phyloP scores from a whole-genome alignment of 1,140 invertebrate genomes.

The Philopotamus ludificatus region DNA sequence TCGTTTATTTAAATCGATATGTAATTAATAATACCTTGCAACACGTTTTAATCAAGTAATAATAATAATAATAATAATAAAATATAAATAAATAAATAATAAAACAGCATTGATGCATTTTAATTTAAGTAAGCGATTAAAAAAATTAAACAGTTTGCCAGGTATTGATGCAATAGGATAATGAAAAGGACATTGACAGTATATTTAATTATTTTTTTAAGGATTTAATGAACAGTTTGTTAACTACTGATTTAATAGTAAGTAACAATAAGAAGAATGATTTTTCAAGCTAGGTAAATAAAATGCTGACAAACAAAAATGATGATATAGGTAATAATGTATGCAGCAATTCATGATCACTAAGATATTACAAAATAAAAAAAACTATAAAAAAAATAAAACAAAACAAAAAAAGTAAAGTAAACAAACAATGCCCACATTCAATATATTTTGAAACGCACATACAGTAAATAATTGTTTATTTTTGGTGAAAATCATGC shows the following conservation, averaged over 20 bases:
- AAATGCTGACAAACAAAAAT: conserved; percentile 11
- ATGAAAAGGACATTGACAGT: background rate
- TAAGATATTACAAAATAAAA: conserved; percentile 21
- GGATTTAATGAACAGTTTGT: background rate
- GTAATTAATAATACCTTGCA: too few relatives aligned
- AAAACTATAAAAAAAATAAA: conserved; percentile 12
- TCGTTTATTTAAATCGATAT: too few relatives aligned
- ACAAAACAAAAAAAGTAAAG: conserved; percentile 24
- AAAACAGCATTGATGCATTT: too few relatives aligned
- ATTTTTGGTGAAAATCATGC: conserved; percentile 21
- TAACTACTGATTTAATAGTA: background rate
- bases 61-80: too few relatives aligned
- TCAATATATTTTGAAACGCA: conserved; percentile 23
- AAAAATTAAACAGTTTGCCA: too few relatives aligned
- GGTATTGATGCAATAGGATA: background rate
- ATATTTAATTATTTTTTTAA: background rate
- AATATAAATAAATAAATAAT: too few relatives aligned
- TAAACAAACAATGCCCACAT: conserved; percentile 9
- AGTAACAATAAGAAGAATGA: background rate
- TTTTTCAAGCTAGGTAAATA: conserved; percentile 11
- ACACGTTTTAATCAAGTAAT: too few relatives aligned
- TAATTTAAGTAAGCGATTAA: too few relatives aligned
- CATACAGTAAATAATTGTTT: conserved; percentile 18
- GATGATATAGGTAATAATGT: conserved; percentile 11
- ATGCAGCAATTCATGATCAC: conserved; percentile 15